Evolutionary conservation across 2,113 vertebrate species (phyloP).

Genomic region (Neodontobutis hainanensis): DNA sequence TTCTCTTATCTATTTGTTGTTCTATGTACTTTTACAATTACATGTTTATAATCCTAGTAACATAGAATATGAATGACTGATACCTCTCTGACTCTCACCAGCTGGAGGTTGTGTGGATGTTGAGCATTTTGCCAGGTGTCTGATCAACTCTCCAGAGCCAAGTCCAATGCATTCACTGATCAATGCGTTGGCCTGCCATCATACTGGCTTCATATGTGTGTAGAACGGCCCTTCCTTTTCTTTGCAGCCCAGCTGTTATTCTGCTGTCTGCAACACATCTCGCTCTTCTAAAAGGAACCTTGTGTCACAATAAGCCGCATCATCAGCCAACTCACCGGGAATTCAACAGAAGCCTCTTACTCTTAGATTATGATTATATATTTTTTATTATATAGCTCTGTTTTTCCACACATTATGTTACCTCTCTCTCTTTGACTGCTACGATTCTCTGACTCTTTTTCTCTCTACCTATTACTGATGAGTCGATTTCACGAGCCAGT

Average conservation of each 20-base stretch:
- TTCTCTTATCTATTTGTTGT: background rate
- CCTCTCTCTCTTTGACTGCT: background rate
- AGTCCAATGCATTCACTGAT: conserved; percentile 48
- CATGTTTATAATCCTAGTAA: too few relatives aligned
- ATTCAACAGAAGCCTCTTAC: conserved; percentile 29
- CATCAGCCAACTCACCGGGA: conserved; percentile 37
- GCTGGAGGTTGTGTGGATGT: background rate
- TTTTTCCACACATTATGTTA: conserved; percentile 49
- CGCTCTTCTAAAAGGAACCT: conserved; percentile 21
- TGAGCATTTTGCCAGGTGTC: conserved; percentile 43
- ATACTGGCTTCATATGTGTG: conserved; percentile 49
- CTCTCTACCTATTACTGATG: conserved; percentile 13
- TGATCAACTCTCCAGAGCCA: conserved; percentile 61
- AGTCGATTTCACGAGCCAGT: conserved; percentile 62
- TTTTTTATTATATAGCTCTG: conserved; percentile 24
- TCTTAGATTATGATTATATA: conserved; percentile 35
- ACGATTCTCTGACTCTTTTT: background rate
- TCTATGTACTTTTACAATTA: too few relatives aligned
- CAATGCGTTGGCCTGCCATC: conserved; percentile 55
- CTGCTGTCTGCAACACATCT: conserved; percentile 33
- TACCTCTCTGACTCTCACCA: background rate
- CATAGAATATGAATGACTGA: background rate
- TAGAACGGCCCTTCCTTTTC: conserved; percentile 25
- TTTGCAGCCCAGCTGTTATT: conserved; percentile 36
- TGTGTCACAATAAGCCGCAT: conserved; percentile 40